phyloP scores from a whole-genome alignment of 2,797 vertebrate species.

The Eospalax fontanierii region DNA sequence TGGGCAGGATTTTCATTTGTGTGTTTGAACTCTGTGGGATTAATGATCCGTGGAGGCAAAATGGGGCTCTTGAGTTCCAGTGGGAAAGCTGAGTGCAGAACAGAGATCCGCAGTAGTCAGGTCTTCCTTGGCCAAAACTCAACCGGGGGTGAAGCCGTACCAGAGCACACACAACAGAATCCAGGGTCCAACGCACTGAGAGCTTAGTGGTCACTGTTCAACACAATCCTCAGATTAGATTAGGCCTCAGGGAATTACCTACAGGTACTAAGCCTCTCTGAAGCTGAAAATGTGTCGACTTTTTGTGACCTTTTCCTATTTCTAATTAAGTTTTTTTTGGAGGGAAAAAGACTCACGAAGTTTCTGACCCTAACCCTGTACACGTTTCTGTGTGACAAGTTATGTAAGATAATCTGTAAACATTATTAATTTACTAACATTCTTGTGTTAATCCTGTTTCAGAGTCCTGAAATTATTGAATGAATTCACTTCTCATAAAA shows the following conservation, averaged over 20 bases:
- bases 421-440: neutral
- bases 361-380: slow-evolving; percentile 35
- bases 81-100: neutral
- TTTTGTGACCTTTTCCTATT: neutral
- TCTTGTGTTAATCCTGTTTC: slow-evolving; percentile 4
- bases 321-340: slow-evolving; percentile 19
- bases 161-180: neutral
- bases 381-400: neutral
- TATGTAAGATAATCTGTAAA: neutral
- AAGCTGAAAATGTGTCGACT: neutral
- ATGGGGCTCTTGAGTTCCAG: neutral
- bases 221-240: neutral
- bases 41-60: neutral
- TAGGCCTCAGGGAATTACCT: neutral
- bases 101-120: neutral
- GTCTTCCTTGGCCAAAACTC: neutral
- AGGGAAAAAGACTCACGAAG: neutral
- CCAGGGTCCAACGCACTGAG: neutral
- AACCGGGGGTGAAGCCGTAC: neutral
- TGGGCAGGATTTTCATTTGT: slow-evolving; percentile 33
- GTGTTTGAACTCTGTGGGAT: neutral
- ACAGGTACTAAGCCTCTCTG: neutral
- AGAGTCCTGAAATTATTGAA: slow-evolving; percentile 22
- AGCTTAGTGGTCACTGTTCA: neutral
- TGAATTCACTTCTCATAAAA: slow-evolving; percentile 49